These are phyloP conservation scores for Drosophila triauraria DNA, from an alignment of 1,140 invertebrate genomes.

Conservation along the genomic window DNA sequence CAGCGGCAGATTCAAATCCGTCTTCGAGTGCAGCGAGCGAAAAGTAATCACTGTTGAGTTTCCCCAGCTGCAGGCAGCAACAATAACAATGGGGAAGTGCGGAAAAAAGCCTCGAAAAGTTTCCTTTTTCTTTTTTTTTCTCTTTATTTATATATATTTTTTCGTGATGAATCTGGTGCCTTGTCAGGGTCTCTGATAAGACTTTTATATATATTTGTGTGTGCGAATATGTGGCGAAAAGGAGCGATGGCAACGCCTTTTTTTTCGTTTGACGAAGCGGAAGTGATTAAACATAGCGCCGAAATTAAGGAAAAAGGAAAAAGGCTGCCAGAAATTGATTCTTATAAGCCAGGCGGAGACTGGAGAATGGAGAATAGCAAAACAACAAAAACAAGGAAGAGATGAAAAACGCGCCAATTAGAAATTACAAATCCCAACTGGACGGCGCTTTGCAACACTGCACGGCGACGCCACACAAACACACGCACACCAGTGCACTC, in stretches of 20 bases:
- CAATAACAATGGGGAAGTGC: constrained; percentile 19
- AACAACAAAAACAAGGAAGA: constrained; percentile 18
- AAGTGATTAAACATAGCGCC: constrained; percentile 65
- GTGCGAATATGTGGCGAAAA: constrained; percentile 10
- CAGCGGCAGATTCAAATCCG: constrained; percentile 50
- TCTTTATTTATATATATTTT: neutral
- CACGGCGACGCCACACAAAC: constrained; percentile 35
- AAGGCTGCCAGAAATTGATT: constrained; percentile 61
- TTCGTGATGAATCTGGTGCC: constrained; percentile 34
- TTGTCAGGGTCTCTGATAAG: constrained; percentile 50
- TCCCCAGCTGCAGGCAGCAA: constrained; percentile 34
- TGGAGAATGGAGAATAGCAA: constrained; percentile 3
- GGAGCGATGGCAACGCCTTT: constrained; percentile 52
- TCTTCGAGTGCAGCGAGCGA: constrained; percentile 70
- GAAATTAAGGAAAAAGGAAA: constrained; percentile 14
- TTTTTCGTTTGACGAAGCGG: constrained; percentile 52
- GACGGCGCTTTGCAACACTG: constrained; percentile 59
- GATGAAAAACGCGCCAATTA: constrained; percentile 67
- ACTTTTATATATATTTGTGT: neutral
- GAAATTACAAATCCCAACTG: constrained; percentile 69
- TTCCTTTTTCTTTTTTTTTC: constrained; percentile 4
- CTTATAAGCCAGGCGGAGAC: constrained; percentile 8
- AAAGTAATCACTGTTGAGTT: constrained; percentile 77
- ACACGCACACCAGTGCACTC: constrained; percentile 37
- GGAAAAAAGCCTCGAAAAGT: constrained; percentile 43